phyloP scores from a whole-genome alignment of 2,888 invertebrate genomes.

The Nemotelus pantherinus region DNA sequence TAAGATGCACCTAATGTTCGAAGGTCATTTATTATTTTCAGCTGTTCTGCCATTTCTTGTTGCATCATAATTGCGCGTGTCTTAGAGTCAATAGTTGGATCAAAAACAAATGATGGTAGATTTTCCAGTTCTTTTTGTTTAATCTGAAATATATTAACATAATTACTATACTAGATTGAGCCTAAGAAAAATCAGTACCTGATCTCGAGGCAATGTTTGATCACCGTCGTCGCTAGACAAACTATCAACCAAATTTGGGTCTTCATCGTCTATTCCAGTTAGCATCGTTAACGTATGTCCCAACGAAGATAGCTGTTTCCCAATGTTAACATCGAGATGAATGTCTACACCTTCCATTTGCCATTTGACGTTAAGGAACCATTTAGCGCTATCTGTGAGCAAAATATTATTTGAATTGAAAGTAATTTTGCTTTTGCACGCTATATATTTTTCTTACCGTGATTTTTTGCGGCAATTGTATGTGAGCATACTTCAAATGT shows the following conservation, averaged over 20 bases:
- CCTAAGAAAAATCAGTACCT: slow-evolving; percentile 35
- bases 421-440: neutral
- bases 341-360: slow-evolving; percentile 99
- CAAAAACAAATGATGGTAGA: slow-evolving; percentile 85
- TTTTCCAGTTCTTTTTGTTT: slow-evolving; percentile 76
- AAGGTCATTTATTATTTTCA: slow-evolving; percentile 93
- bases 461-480: slow-evolving; percentile 86
- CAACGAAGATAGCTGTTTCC: slow-evolving; percentile 92
- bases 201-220: slow-evolving; percentile 62
- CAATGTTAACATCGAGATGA: slow-evolving; percentile 94
- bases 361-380: slow-evolving; percentile 98
- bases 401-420: slow-evolving; percentile 5
- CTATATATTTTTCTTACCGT: slow-evolving; percentile 66
- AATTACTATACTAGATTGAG: slow-evolving; percentile 27
- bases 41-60: slow-evolving; percentile 97
- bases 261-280: slow-evolving; percentile 87
- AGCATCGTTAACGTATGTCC: slow-evolving; percentile 96
- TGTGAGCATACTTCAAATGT: slow-evolving; percentile 90
- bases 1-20: slow-evolving; percentile 88
- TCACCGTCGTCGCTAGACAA: slow-evolving; percentile 84
- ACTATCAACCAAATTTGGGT: slow-evolving; percentile 72
- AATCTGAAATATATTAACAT: slow-evolving; percentile 66
- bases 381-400: slow-evolving; percentile 88
- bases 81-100: slow-evolving; percentile 80
- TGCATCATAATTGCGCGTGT: slow-evolving; percentile 93